Percentiles rank a stretch among this genome's conserved stretches.
Conservation (phyloP, 2,113 vertebrate genomes). For the Rhagologus leucostigma region DNA sequence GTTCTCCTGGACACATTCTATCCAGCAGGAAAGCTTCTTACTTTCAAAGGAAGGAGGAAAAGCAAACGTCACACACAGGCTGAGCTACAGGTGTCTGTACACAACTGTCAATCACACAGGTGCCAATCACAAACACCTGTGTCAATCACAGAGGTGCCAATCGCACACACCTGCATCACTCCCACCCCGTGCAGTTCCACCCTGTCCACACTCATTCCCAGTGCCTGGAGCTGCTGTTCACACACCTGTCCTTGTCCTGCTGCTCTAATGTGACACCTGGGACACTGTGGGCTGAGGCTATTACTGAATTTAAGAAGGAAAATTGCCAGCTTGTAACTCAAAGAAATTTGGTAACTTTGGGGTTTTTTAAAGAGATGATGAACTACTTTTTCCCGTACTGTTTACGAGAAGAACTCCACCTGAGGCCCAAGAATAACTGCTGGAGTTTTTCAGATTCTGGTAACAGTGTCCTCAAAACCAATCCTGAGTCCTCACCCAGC, state of each 20-base stretch:
- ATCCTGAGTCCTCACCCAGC: rapidly evolving
- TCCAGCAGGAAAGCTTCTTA: rapidly evolving
- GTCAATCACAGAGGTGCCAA: neutral
- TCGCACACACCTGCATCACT: neutral
- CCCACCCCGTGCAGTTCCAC: neutral
- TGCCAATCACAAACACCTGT: neutral
- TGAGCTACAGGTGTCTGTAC: neutral
- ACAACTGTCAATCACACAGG: neutral
- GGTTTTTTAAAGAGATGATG: neutral
- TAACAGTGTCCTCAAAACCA: neutral
- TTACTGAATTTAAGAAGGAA: rapidly evolving
- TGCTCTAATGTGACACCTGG: neutral
- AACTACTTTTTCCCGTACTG: rapidly evolving
- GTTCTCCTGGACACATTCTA: neutral
- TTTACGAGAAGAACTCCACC: neutral
- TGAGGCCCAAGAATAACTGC: neutral
- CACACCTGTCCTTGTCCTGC: neutral
- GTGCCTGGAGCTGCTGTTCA: neutral
- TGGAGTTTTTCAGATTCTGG: neutral
- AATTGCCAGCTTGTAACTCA: neutral
- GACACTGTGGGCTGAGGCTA: neutral
- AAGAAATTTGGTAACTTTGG: neutral
- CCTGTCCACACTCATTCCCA: neutral
- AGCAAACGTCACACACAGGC: neutral
- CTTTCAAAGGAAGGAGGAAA: neutral